A percentile compares a stretch with the other conserved stretches of the same genome.
These are phyloP conservation scores for Spilogale gracilis DNA, from an alignment of 2,113 vertebrate genomes.

Conservation along the genomic window DNA sequence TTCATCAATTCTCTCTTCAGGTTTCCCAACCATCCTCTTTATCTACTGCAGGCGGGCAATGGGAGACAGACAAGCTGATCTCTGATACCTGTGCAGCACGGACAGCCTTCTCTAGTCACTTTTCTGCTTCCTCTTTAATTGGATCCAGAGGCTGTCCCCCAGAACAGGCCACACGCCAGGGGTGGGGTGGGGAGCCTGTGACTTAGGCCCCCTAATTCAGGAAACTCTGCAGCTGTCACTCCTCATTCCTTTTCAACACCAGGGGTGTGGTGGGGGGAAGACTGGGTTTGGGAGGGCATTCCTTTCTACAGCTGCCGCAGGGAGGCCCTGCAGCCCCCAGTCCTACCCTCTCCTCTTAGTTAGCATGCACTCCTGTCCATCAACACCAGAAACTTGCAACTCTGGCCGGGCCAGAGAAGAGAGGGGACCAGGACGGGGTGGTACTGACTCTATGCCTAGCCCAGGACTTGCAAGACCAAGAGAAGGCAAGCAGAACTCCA, in stretches of 20 bases:
- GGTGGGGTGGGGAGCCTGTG: not conserved
- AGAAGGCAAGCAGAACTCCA: not conserved
- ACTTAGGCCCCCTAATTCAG: constrained; percentile 52
- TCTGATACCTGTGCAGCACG: not conserved
- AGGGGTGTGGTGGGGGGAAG: not conserved
- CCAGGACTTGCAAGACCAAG: not conserved
- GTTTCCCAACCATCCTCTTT: not conserved
- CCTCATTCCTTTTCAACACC: constrained; percentile 51
- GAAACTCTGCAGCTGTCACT: constrained; percentile 71
- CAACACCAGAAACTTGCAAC: constrained; percentile 56
- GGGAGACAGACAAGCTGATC: not conserved
- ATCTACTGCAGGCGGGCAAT: not conserved
- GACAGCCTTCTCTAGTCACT: not conserved
- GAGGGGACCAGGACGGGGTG: not conserved
- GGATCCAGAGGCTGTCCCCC: not conserved
- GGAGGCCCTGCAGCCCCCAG: constrained; percentile 16
- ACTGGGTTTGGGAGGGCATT: constrained; percentile 26
- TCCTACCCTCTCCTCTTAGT: not conserved
- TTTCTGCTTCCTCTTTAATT: not conserved
- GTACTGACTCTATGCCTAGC: not conserved
- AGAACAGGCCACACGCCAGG: not conserved
- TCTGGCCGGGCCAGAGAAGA: constrained; percentile 29
- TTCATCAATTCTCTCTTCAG: not conserved
- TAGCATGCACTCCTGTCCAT: constrained; percentile 69
- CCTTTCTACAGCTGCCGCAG: constrained; percentile 59